A percentile compares a stretch with the other conserved stretches of the same genome.
Evolutionary conservation across 2,113 vertebrate genomes (phyloP).

Genomic region (Bubalus kerabau): DNA sequence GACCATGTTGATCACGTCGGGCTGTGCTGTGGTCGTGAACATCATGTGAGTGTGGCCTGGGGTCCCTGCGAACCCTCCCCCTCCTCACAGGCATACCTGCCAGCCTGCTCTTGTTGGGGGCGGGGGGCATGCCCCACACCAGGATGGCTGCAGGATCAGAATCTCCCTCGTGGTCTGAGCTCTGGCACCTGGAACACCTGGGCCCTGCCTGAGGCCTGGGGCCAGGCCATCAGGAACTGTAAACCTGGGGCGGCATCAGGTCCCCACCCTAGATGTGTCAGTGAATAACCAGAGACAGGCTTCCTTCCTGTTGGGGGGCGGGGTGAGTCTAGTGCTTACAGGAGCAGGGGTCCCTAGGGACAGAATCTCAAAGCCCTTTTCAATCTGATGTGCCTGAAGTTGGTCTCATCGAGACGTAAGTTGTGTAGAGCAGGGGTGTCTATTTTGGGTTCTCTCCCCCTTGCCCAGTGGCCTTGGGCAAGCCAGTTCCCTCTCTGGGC

Average conservation of each 20-base stretch:
- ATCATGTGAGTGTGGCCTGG: slow-evolving; percentile 79
- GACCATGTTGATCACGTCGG: slow-evolving; percentile 91
- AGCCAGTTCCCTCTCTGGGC: not conserved
- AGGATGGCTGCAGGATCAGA: not conserved
- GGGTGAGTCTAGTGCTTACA: not conserved
- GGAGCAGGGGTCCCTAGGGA: not conserved
- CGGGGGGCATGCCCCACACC: not conserved
- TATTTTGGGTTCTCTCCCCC: not conserved
- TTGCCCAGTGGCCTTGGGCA: not conserved
- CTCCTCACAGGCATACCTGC: rapidly evolving
- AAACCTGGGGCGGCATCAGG: not conserved
- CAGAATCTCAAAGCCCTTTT: not conserved
- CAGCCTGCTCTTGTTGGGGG: not conserved
- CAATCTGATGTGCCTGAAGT: not conserved
- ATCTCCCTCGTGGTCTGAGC: not conserved
- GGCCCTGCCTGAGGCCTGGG: not conserved
- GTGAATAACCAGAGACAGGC: not conserved
- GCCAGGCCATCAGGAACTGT: not conserved
- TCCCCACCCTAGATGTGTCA: rapidly evolving
- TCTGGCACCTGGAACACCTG: not conserved
- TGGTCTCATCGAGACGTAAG: not conserved
- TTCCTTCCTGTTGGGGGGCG: not conserved
- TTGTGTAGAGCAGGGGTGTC: not conserved
- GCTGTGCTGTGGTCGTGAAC: slow-evolving; percentile 88
- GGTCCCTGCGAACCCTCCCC: rapidly evolving